phyloP scores from a whole-genome alignment of 30 jellyfish, hydroid and myxozoan genomes.

The Aurelia aurita complex sp. Pacific region DNA sequence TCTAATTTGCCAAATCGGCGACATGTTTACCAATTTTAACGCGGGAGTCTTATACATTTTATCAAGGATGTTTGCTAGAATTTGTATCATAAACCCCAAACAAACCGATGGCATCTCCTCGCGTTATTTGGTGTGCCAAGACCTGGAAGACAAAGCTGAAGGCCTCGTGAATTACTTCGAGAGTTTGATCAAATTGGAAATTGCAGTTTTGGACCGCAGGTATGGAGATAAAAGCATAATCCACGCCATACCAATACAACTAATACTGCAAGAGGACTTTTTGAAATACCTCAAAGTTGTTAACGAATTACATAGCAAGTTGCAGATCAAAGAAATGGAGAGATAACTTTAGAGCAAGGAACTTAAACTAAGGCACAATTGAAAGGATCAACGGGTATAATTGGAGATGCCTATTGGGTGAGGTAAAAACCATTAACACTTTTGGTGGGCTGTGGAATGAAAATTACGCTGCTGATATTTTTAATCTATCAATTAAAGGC shows the following conservation, averaged over 20 bases:
- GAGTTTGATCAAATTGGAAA: background rate
- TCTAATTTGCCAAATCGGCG: slow-evolving; percentile 43
- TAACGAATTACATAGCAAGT: slow-evolving; percentile 12
- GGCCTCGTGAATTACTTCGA: background rate
- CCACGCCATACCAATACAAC: slow-evolving; percentile 21
- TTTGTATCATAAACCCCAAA: slow-evolving; percentile 4
- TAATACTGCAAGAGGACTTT: slow-evolving; percentile 10
- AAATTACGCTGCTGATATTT: too few relatives aligned
- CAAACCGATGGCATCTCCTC: background rate
- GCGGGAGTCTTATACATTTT: slow-evolving; percentile 46
- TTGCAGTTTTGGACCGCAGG: background rate
- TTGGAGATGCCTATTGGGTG: too few relatives aligned
- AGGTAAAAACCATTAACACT: too few relatives aligned
- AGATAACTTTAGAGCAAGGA: too few relatives aligned
- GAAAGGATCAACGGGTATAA: too few relatives aligned
- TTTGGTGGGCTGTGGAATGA: too few relatives aligned
- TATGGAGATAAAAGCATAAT: background rate
- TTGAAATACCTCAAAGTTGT: background rate
- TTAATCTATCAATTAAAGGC: too few relatives aligned
- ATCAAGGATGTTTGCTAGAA: slow-evolving; percentile 18
- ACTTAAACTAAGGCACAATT: too few relatives aligned
- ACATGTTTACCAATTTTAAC: slow-evolving; percentile 44
- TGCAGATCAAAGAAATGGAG: background rate
- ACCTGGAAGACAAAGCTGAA: background rate
- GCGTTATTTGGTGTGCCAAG: slow-evolving; percentile 34